phyloP scores from a whole-genome alignment of 2,797 vertebrate species.

The Eulemur rubriventer region DNA sequence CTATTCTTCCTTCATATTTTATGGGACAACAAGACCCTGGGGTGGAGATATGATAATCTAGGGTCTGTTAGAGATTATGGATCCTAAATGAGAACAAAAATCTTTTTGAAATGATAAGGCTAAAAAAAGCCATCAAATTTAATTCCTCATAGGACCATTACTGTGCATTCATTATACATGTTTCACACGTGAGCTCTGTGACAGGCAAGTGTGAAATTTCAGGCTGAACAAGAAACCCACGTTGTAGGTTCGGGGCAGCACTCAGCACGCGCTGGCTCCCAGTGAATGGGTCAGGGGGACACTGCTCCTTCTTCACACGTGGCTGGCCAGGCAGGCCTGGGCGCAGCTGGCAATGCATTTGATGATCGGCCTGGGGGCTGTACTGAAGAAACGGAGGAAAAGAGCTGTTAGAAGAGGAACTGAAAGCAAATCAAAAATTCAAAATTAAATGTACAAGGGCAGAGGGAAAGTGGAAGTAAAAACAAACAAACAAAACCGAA shows the following conservation, averaged over 20 bases:
- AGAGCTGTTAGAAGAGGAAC: constrained; percentile 8
- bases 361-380: background rate
- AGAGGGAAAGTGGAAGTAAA: background rate
- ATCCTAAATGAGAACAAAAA: background rate
- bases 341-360: background rate
- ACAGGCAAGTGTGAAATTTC: background rate
- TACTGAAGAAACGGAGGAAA: background rate
- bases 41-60: background rate
- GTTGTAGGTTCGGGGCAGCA: background rate
- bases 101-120: background rate
- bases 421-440: background rate
- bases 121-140: background rate
- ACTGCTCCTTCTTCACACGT: background rate
- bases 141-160: background rate
- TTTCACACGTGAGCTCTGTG: background rate
- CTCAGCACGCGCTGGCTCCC: background rate
- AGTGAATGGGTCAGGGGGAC: background rate
- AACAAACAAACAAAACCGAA: background rate
- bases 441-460: background rate
- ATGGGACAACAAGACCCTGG: background rate
- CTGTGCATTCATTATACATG: background rate
- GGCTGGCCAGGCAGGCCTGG: background rate
- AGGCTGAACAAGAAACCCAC: background rate
- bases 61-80: background rate
- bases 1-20: background rate